These are phyloP conservation scores for Blera fallax DNA, from an alignment of 2,888 invertebrate genomes.

Conservation along the genomic window DNA sequence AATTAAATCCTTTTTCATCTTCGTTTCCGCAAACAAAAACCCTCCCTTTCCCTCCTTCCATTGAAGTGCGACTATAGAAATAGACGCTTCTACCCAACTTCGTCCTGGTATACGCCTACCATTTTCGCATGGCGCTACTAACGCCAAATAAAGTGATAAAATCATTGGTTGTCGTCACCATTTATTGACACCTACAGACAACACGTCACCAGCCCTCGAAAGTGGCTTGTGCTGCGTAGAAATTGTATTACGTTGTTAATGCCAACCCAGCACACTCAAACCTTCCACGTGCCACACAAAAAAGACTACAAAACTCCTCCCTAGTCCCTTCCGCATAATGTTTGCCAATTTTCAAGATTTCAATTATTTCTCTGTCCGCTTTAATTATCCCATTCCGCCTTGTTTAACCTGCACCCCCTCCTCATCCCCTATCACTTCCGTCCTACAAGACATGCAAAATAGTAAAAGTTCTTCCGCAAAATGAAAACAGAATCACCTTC, in stretches of 20 bases:
- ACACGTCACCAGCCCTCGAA: background rate
- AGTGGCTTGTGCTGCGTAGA: background rate
- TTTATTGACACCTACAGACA: background rate
- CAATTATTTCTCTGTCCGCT: background rate
- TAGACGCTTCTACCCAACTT: too few species aligned
- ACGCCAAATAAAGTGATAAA: too few species aligned
- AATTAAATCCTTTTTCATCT: too few species aligned
- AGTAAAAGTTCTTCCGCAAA: slow-evolving; percentile 3
- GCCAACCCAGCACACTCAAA: background rate
- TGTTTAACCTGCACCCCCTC: too few species aligned
- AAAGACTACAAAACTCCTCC: background rate
- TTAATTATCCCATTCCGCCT: background rate
- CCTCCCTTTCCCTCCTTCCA: too few species aligned
- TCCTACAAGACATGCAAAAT: background rate
- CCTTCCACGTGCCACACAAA: background rate
- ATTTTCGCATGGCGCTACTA: too few species aligned
- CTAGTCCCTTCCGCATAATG: background rate
- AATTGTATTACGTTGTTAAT: background rate
- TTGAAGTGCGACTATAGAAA: too few species aligned
- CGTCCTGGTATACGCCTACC: too few species aligned
- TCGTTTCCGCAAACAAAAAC: too few species aligned
- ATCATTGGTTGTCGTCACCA: background rate
- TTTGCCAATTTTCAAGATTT: background rate
- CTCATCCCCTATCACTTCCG: background rate
- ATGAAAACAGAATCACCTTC: background rate